Evolutionary conservation across 2,888 invertebrate genomes (phyloP).

Genomic region (Coelopa pilipes): DNA sequence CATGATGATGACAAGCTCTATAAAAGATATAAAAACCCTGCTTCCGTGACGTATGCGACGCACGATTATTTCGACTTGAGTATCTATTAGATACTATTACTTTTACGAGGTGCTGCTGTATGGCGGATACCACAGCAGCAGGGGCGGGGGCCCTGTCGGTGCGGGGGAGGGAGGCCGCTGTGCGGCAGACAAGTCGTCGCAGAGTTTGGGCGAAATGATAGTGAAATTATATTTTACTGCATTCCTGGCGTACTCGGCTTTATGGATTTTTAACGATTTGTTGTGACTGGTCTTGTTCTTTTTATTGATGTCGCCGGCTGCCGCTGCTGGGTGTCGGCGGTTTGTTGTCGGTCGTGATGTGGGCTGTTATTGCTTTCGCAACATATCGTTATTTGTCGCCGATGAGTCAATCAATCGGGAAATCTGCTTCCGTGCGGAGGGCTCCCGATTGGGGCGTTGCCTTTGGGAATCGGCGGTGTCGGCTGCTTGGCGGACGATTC

Average conservation of each 20-base stretch:
- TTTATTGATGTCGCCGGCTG: constrained; percentile 4
- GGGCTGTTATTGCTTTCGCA: not conserved
- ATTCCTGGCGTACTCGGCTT: constrained; percentile 48
- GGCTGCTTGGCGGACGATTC: too few species aligned
- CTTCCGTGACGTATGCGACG: constrained; percentile 55
- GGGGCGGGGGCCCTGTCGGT: not conserved
- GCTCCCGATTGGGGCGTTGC: too few species aligned
- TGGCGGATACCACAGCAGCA: not conserved
- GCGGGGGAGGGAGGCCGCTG: not conserved
- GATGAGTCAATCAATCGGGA: constrained; percentile 4
- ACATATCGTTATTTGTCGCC: not conserved
- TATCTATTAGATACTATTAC: constrained; percentile 34
- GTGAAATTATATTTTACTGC: constrained; percentile 57
- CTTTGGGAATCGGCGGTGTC: too few species aligned
- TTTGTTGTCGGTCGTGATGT: not conserved
- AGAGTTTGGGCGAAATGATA: constrained; percentile 47
- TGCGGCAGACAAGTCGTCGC: not conserved
- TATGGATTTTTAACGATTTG: constrained; percentile 64
- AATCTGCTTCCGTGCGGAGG: not conserved
- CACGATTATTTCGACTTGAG: constrained; percentile 57
- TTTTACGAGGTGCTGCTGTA: constrained; percentile 41
- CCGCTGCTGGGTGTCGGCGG: constrained; percentile 3
- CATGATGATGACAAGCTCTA: constrained; percentile 62
- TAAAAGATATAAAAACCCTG: constrained; percentile 51
- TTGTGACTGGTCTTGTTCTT: constrained; percentile 52